phyloP scores from a whole-genome alignment of 1,140 invertebrate species.

The Neuroterus valhalla region DNA sequence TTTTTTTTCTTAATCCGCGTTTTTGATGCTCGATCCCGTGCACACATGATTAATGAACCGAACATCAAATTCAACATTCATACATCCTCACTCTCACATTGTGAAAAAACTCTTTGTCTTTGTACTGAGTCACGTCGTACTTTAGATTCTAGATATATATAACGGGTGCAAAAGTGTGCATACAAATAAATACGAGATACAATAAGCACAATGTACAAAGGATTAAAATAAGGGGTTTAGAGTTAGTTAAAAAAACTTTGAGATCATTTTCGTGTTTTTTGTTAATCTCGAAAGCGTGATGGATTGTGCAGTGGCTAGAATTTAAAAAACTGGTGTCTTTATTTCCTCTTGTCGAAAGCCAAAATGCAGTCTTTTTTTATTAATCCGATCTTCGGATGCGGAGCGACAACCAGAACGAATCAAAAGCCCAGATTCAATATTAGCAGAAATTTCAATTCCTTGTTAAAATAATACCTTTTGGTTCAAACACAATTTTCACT shows the following conservation, averaged over 20 bases:
- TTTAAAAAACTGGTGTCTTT: neutral
- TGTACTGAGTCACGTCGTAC: conserved; percentile 67
- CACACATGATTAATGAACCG: neutral
- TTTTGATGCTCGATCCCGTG: neutral
- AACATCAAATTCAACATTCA: neutral
- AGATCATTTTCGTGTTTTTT: conserved; percentile 69
- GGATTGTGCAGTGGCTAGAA: conserved; percentile 37
- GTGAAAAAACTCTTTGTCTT: conserved; percentile 46
- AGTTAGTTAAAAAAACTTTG: conserved; percentile 69
- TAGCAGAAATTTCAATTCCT: neutral
- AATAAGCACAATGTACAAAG: conserved; percentile 70
- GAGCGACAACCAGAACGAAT: conserved; percentile 25
- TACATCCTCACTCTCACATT: neutral
- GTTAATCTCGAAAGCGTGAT: conserved; percentile 28
- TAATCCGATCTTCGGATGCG: neutral
- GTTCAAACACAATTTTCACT: neutral
- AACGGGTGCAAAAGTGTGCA: conserved; percentile 60
- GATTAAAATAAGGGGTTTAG: conserved; percentile 62
- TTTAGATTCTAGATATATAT: conserved; percentile 46
- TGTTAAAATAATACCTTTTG: neutral
- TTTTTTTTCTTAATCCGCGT: no score
- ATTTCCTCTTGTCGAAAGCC: no score
- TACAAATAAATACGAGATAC: conserved; percentile 71
- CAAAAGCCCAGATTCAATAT: neutral
- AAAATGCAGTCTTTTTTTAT: neutral